Evolutionary conservation across 1,140 invertebrate genomes (phyloP).

Genomic region (Daktulosphaira vitifoliae): DNA sequence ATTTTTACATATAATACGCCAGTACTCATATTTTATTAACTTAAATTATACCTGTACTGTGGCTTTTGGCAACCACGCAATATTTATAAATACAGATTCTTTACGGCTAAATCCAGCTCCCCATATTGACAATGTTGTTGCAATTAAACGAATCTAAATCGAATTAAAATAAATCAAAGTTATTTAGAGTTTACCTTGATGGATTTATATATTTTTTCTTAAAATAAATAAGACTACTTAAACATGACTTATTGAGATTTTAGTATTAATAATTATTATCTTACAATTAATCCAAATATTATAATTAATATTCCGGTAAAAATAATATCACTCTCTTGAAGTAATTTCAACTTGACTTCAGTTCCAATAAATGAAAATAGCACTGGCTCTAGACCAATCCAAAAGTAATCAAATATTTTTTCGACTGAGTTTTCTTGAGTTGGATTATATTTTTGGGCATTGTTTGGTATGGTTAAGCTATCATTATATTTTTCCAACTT

Average conservation of each 20-base stretch:
- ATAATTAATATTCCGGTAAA: conserved; percentile 2
- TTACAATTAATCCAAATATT: conserved; percentile 25
- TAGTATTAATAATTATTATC: neutral
- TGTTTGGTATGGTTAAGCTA: neutral
- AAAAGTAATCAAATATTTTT: conserved; percentile 41
- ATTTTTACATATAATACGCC: too few relatives aligned
- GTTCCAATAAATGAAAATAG: conserved; percentile 62
- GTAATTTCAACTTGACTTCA: conserved; percentile 46
- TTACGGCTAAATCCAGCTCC: conserved; percentile 53
- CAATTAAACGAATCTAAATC: neutral
- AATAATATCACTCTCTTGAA: neutral
- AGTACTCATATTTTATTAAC: too few relatives aligned
- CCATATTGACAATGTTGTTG: conserved; percentile 47
- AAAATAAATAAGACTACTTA: too few relatives aligned
- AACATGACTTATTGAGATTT: too few relatives aligned
- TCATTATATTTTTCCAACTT: neutral
- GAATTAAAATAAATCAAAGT: neutral
- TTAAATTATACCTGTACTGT: conserved; percentile 52
- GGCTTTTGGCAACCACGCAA: conserved; percentile 68
- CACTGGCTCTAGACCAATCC: conserved; percentile 59
- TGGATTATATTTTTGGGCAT: neutral
- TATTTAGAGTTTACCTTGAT: too few relatives aligned
- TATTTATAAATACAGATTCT: conserved; percentile 58
- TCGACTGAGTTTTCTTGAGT: conserved; percentile 49
- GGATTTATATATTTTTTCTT: too few relatives aligned